Base-by-base conservation (phyloP, 2,888 invertebrate species). In the Syrista parreyssii region DNA sequence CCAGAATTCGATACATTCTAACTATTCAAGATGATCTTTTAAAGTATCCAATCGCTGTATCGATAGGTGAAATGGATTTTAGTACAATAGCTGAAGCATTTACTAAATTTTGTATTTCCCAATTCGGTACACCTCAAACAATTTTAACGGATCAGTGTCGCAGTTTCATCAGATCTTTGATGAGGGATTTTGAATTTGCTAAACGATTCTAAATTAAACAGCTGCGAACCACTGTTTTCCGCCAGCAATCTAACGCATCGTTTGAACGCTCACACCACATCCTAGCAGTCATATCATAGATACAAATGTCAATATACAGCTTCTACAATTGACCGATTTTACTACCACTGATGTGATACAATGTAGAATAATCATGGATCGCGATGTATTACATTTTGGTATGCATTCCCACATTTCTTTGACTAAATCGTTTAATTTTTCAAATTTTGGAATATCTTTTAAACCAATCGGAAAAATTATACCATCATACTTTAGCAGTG, bases 201-300 rank as follows among this genome's bases (percentile, higher is more conserved):
- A 76, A 36, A 1, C 68, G 23, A 40, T 77, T 74, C 68, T 12
- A 33, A 74, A 77, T 77, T 31, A 74, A 68, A 32, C 68, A 73
- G 68, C 1, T 74, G 11, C 31, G 34, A 72, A 73, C 76, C n/a
- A 76, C 76, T 33, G 33, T 3, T 0, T 77, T 55, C 4, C 77
- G 73, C 1, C 74, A 74, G 4, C 74, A 74, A 12, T 73, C 73
- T 9, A 34, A 34, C 34, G 34, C 9, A 34, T 34, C 34, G 9
- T 9, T 34, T 34, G 34, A 34, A 34, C 34, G 34, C 34, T 34
- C 9, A 34, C 34, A 34, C 34, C 34, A 34, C 34, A 9, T 34
- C 34, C 9, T 11, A 34, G 9, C 9, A 34, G 34, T n/a, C 1
- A 3, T 33, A 33, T 33, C 33, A 3, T 33, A 33, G 3, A 33